phyloP scores from a whole-genome alignment of 2,797 vertebrate species.

The Echiichthys vipera region DNA sequence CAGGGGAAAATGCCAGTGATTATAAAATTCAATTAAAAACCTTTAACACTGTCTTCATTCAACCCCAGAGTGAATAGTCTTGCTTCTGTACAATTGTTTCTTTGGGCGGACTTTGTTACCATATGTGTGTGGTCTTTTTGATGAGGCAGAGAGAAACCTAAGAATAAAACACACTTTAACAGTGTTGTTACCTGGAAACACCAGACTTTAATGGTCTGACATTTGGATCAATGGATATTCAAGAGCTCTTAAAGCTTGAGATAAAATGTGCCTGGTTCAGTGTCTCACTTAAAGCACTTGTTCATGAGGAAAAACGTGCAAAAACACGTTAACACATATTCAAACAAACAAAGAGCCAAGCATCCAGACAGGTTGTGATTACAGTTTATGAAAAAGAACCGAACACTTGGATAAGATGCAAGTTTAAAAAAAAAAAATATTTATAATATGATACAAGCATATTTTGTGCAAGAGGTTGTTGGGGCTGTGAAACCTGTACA shows the following conservation, averaged over 20 bases:
- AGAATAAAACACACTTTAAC: slow-evolving; percentile 26
- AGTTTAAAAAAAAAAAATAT: slow-evolving; percentile 91
- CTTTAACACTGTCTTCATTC: slow-evolving; percentile 35
- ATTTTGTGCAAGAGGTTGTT: slow-evolving; percentile 97
- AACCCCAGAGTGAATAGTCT: slow-evolving; percentile 33
- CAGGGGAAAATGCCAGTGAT: slow-evolving; percentile 8
- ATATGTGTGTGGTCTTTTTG: slow-evolving; percentile 46
- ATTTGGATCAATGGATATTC: slow-evolving; percentile 25
- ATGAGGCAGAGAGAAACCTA: slow-evolving; percentile 32
- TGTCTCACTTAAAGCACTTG: not conserved
- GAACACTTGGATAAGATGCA: slow-evolving; percentile 63
- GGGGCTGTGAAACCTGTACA: slow-evolving; percentile 90
- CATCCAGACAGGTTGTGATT: slow-evolving; percentile 12
- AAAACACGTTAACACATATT: slow-evolving; percentile 15
- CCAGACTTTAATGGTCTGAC: slow-evolving; percentile 21
- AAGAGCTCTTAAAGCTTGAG: slow-evolving; percentile 30
- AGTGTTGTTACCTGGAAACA: slow-evolving; percentile 47
- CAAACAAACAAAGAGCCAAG: slow-evolving; percentile 22
- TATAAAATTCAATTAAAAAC: slow-evolving; percentile 64
- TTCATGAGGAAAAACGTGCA: not conserved
- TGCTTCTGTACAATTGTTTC: slow-evolving; percentile 5
- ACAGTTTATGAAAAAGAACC: slow-evolving; percentile 50
- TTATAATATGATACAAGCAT: slow-evolving; percentile 99
- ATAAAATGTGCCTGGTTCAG: not conserved
- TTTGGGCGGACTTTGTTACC: slow-evolving; percentile 43